Evolutionary conservation across 1,140 invertebrate genomes (phyloP), one percentile per base, ranked within the genome.

Genomic region (Lordiphosa clarofinis): DNA sequence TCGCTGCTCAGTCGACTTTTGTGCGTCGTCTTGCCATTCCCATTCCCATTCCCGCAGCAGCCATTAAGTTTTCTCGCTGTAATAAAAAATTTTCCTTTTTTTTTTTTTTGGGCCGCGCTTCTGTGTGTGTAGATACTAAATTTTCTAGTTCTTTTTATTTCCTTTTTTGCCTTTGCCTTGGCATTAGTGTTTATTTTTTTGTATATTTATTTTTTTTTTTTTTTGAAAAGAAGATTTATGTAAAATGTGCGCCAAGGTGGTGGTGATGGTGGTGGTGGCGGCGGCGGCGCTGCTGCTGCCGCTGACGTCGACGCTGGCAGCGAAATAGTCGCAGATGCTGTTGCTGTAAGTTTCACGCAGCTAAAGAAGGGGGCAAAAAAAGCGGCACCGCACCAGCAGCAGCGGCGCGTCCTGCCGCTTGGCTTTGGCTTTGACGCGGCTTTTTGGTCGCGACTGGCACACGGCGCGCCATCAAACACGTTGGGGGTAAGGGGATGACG

Each of bases 31-130:
- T 38, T 38, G 33, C 36, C 36, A 46, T 46, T 7, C 24, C 28
- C 48, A 37, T 38, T 38, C 13, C 36, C 36, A 46, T 46, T 7
- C 24, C 28, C 48, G 40, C 67, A 81, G 52, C 75, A 76, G 78
- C 76, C 76, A 82, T 82, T 82, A 82, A 82, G 76, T 82, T 82
- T 82, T 82, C 76, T 76, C 76, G 76, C 73, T 82, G 78, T 82
- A 82, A 82, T 82, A 84, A 82, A 84, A 81, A 82, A 79, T 70
- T 64, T 72, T 84, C 59, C 62, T 68, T 60, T 81, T 67, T 74
- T 67, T 65, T 55, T 36, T 19, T 15, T 15, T 24, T 47, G 50
- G 47, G 72, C 67, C 55, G 35, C 43, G 33, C 59, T 31, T 75
- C 40, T 76, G 37, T 72, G 52, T 76, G 68, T 84, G 69, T 84